Evolutionary conservation across 2,113 vertebrate genomes (phyloP), one percentile per base, ranked within the genome.

Genomic region (Neotragus moschatus): DNA sequence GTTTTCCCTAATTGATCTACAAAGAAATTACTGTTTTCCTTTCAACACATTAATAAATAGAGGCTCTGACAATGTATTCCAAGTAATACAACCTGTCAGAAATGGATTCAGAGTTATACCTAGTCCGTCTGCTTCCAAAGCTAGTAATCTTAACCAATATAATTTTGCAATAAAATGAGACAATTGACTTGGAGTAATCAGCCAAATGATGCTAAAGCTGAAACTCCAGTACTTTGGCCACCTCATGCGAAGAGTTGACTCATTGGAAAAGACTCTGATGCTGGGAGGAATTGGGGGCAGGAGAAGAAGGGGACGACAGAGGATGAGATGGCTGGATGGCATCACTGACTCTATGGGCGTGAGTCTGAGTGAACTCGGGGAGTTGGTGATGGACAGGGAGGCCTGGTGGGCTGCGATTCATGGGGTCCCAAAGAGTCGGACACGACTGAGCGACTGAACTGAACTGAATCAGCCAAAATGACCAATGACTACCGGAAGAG

Each of bases 101-200:
- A 63, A 93, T 36, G 7, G 26, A 84, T 6, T 4, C 93, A 30
- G 82, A 60, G 21, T 58, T 88, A 49, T 5, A 85, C 1, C 13
- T 12, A 55, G 13, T 36, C 26, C 87, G 43, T 91, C 55, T 88
- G 56, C 89, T n/a, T 45, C 23, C n/a, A 86, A 92, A 77, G 12
- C 14, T 51, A 89, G 45, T 45, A 39, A 45, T 36, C 13, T 66
- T 39, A 61, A 85, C 33, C 11, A 36, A 36, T 36, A 7, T 55
- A 36, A 51, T 16, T 80, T 58, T 6, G 2, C 17, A 55, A 92
- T 60, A 66, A 75, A 91, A 7, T 45, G 7, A 56, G 55, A 51
- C 19, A 5, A 1, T 92, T 63, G 19, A n/a, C 6, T 45, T 84
- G 80, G 17, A 66, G 23, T 58, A 14, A 81, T 45, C 60, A 30